Conservation (phyloP, 2,888 invertebrate species). For the Notodromas monacha region DNA sequence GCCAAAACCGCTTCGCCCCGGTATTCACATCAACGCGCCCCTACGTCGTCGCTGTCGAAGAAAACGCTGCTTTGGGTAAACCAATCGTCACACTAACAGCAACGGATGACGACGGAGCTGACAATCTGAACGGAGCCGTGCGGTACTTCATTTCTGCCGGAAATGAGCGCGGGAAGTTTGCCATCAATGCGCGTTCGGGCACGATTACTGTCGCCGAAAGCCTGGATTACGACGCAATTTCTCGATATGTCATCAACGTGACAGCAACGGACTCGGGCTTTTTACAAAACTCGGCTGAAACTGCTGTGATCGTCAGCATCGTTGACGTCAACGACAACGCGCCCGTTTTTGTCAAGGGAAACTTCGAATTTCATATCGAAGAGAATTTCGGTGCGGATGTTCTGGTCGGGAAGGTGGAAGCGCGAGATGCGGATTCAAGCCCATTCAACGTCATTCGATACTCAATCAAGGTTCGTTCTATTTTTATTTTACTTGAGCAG, state of each 20-base stretch:
- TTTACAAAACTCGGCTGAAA: constrained; percentile 35
- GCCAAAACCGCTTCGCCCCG: constrained; percentile 44
- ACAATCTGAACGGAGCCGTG: constrained; percentile 61
- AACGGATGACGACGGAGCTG: constrained; percentile 46
- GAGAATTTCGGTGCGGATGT: constrained; percentile 48
- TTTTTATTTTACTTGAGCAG: too few relatives aligned
- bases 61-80: constrained; percentile 56
- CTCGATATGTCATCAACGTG: constrained; percentile 52
- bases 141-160: constrained; percentile 50
- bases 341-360: constrained; percentile 42
- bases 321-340: constrained; percentile 80
- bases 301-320: constrained; percentile 46
- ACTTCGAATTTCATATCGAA: constrained; percentile 38
- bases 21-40: constrained; percentile 39
- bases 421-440: constrained; percentile 52
- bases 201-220: constrained; percentile 40
- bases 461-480: constrained; percentile 38
- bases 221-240: constrained; percentile 53
- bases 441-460: constrained; percentile 57
- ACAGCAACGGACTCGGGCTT: constrained; percentile 59
- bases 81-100: constrained; percentile 53
- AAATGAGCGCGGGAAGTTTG: constrained; percentile 42
- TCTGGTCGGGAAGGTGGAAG: constrained; percentile 36
- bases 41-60: constrained; percentile 63
- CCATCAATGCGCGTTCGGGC: constrained; percentile 39